These are phyloP conservation scores for Sitodiplosis mosellana DNA, from an alignment of 1,140 invertebrate genomes.

Conservation along the genomic window DNA sequence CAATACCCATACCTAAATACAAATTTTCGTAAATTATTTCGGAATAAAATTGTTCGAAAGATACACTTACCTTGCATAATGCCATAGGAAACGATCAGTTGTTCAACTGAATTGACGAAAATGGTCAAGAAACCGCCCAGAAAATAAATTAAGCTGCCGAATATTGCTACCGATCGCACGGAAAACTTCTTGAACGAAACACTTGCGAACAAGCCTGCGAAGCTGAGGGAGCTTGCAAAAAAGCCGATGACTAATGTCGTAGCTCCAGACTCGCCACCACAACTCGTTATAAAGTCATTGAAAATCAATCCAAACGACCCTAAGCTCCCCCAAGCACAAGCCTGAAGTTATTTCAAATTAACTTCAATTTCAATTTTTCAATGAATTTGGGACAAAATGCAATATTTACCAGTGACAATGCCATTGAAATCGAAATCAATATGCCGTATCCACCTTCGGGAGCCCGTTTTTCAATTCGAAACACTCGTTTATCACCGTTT, in stretches of 20 bases:
- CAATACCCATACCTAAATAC: slow-evolving; percentile 28
- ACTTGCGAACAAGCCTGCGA: slow-evolving; percentile 33
- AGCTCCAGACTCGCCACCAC: slow-evolving; percentile 37
- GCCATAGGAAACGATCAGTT: slow-evolving; percentile 34
- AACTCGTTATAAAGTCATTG: slow-evolving; percentile 36
- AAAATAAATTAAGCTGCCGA: slow-evolving; percentile 31
- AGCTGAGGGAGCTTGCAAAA: slow-evolving; percentile 23
- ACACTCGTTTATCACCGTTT: too few species aligned
- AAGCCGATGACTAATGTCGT: slow-evolving; percentile 36
- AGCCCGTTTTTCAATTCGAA: too few species aligned
- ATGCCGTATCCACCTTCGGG: too few species aligned
- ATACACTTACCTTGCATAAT: slow-evolving; percentile 31
- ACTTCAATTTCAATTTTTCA: too few species aligned
- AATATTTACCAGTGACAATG: too few species aligned
- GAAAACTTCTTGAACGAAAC: slow-evolving; percentile 28
- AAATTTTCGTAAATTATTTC: neutral
- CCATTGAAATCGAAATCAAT: too few species aligned
- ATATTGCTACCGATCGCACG: slow-evolving; percentile 33
- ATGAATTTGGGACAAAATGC: too few species aligned
- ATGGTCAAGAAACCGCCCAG: slow-evolving; percentile 31
- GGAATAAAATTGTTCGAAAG: too few species aligned
- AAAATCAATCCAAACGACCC: slow-evolving; percentile 45
- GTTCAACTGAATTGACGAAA: slow-evolving; percentile 30
- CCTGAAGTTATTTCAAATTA: too few species aligned
- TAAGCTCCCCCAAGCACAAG: slow-evolving; percentile 31